phyloP scores from a whole-genome alignment of 1,140 invertebrate species.

The Zaprionus gabonicus region DNA sequence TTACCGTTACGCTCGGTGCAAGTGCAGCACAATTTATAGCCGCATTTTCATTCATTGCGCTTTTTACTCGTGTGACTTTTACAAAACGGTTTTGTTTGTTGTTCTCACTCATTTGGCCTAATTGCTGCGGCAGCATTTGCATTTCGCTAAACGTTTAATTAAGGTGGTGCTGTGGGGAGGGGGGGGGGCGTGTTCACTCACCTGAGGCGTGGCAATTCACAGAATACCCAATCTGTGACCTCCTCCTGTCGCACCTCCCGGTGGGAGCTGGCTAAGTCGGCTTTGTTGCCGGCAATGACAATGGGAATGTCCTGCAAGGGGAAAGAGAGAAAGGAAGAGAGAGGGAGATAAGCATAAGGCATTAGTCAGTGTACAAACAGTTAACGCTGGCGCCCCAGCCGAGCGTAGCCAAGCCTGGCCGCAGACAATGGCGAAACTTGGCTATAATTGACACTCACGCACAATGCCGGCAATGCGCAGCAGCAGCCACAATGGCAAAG shows the following conservation, averaged over 20 bases:
- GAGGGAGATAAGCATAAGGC: slow-evolving; percentile 30
- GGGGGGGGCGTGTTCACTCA: slow-evolving; percentile 65
- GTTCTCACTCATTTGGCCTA: slow-evolving; percentile 50
- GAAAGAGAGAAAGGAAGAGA: not conserved
- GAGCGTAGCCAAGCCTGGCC: slow-evolving; percentile 23
- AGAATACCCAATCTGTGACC: slow-evolving; percentile 92
- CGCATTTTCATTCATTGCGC: slow-evolving; percentile 58
- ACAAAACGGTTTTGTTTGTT: slow-evolving; percentile 47
- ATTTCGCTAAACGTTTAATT: slow-evolving; percentile 47
- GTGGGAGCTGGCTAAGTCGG: slow-evolving; percentile 88
- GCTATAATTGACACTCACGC: slow-evolving; percentile 67
- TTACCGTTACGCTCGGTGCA: slow-evolving; percentile 13
- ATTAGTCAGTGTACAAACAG: slow-evolving; percentile 41
- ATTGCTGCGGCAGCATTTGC: slow-evolving; percentile 61
- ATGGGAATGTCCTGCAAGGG: slow-evolving; percentile 91
- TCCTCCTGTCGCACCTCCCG: slow-evolving; percentile 90
- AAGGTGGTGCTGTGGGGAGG: slow-evolving; percentile 28
- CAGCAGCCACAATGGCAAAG: slow-evolving; percentile 20
- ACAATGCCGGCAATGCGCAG: slow-evolving; percentile 45
- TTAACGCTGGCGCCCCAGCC: slow-evolving; percentile 12
- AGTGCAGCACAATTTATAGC: slow-evolving; percentile 56
- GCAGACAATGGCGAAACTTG: slow-evolving; percentile 40
- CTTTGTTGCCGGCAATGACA: slow-evolving; percentile 94
- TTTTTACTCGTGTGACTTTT: slow-evolving; percentile 30
- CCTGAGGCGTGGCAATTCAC: slow-evolving; percentile 90